phyloP scores from a whole-genome alignment of 64 coral and sea anemone genomes.

The Montipora efflorescens region DNA sequence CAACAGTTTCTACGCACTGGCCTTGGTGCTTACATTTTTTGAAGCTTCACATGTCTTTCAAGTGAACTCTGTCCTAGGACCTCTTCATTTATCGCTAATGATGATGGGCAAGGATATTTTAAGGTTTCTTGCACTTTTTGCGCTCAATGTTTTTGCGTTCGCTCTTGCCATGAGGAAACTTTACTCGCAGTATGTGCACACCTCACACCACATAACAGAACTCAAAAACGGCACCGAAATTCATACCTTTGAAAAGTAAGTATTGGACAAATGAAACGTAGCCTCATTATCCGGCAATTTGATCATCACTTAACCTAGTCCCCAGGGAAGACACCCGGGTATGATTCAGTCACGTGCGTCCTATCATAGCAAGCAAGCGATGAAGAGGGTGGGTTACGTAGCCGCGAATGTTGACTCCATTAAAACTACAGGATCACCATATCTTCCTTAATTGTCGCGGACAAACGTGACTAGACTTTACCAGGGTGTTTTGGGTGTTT shows the following conservation, averaged over 20 bases:
- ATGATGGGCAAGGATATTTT: slow-evolving; percentile 75
- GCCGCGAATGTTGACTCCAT: too few relatives aligned
- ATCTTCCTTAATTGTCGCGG: too few relatives aligned
- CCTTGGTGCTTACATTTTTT: slow-evolving; percentile 59
- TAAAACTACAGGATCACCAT: too few relatives aligned
- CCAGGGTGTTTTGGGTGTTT: too few relatives aligned
- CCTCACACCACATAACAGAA: not conserved
- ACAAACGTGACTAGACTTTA: too few relatives aligned
- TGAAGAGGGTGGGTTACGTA: too few relatives aligned
- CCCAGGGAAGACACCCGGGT: too few relatives aligned
- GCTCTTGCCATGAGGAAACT: slow-evolving; percentile 73
- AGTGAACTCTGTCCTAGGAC: slow-evolving; percentile 62
- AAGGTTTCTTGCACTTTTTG: slow-evolving; percentile 70
- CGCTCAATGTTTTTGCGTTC: slow-evolving; percentile 54
- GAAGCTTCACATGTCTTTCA: slow-evolving; percentile 54
- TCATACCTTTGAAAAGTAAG: slow-evolving; percentile 50
- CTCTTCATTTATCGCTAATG: slow-evolving; percentile 76
- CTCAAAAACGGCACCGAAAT: not conserved
- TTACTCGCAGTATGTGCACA: slow-evolving; percentile 74
- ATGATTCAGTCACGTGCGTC: too few relatives aligned
- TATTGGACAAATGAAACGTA: too few relatives aligned
- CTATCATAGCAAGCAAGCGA: too few relatives aligned
- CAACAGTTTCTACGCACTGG: slow-evolving; percentile 76
- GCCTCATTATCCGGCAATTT: too few relatives aligned
- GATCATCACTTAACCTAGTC: too few relatives aligned